phyloP scores from a whole-genome alignment of 2,888 invertebrate genomes.

The Dryadula phaetusa region DNA sequence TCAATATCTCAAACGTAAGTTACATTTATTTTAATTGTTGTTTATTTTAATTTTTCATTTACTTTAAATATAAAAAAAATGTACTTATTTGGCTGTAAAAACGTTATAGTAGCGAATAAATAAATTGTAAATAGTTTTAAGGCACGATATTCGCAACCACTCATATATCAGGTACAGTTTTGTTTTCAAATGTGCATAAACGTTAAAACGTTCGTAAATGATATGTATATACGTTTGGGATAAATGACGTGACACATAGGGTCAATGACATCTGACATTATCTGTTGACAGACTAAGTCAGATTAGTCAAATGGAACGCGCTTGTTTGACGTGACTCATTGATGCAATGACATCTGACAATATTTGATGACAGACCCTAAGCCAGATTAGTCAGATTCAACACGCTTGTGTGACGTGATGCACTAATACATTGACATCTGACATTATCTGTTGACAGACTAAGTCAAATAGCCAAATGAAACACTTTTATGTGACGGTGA shows the following conservation, averaged over 20 bases:
- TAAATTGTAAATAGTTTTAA: constrained; percentile 15
- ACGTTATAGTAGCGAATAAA: constrained; percentile 5
- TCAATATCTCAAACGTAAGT: constrained; percentile 25
- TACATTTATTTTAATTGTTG: constrained; percentile 4
- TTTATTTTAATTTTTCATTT: background rate
- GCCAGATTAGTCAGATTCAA: too few species aligned
- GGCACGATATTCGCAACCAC: constrained; percentile 14
- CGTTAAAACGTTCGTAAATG: background rate
- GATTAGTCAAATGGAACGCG: background rate
- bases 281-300: background rate
- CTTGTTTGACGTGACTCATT: too few species aligned
- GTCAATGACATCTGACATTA: background rate
- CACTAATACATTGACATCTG: too few species aligned
- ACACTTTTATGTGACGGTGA: too few species aligned
- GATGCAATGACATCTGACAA: too few species aligned
- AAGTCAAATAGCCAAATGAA: too few species aligned
- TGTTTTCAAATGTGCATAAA: background rate
- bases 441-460: too few species aligned
- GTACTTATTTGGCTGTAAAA: background rate
- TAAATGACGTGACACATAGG: background rate
- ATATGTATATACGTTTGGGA: constrained; percentile 1
- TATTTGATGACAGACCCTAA: too few species aligned
- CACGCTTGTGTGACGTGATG: too few species aligned
- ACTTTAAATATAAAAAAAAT: background rate
- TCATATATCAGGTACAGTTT: constrained; percentile 3